These are phyloP conservation scores for Tretioscincus oriximinensis DNA, from an alignment of 2,113 vertebrate genomes.

Conservation along the genomic window DNA sequence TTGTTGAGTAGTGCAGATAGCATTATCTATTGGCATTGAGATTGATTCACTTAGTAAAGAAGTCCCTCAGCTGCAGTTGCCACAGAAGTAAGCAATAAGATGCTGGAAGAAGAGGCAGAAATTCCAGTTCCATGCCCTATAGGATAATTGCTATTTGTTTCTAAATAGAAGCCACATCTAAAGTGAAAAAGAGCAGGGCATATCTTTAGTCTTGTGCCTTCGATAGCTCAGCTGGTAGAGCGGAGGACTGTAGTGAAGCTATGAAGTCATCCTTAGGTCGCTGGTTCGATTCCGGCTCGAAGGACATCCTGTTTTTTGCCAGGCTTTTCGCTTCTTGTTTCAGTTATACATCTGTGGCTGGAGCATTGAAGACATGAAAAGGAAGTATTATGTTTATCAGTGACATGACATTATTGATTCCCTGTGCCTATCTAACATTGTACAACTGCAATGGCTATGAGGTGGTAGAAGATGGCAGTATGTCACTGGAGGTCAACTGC, in stretches of 20 bases:
- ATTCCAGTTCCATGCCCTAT: neutral
- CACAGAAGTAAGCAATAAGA: neutral
- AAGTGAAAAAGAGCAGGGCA: neutral
- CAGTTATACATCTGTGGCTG: neutral
- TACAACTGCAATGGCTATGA: neutral
- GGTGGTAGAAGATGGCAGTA: no score
- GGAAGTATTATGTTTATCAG: neutral
- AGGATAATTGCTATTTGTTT: neutral
- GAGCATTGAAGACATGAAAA: neutral
- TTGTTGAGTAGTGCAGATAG: no score
- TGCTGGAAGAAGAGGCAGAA: neutral
- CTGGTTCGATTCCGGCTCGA: constrained; percentile 87
- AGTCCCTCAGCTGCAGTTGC: neutral
- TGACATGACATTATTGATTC: neutral
- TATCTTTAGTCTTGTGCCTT: neutral
- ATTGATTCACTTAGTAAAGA: no score
- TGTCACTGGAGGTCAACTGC: no score
- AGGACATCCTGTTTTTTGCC: constrained; percentile 42
- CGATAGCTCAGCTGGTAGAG: constrained; percentile 11
- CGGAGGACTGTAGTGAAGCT: neutral
- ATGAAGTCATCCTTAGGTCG: constrained; percentile 65
- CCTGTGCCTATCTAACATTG: neutral
- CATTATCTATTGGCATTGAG: no score
- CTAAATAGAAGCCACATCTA: neutral
- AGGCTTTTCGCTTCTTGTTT: neutral